Evolutionary conservation across 2,888 invertebrate genomes (phyloP).

Genomic region (Suillia variegata): DNA sequence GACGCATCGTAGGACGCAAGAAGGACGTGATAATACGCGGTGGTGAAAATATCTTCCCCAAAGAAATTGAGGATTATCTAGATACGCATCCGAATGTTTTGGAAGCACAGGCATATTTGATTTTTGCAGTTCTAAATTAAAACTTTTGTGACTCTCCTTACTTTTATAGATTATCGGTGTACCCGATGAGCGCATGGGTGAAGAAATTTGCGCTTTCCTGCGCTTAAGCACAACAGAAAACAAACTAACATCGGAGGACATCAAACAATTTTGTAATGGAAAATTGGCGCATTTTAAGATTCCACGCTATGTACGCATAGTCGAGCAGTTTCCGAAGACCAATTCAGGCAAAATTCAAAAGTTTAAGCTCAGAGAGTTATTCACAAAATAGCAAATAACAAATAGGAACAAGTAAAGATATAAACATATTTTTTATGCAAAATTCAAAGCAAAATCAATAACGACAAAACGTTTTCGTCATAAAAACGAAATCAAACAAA

Average conservation of each 20-base stretch:
- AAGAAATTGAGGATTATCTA: slow-evolving; percentile 74
- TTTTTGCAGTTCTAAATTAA: background rate
- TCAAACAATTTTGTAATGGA: slow-evolving; percentile 68
- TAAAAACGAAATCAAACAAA: slow-evolving; percentile 7
- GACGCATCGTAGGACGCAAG: slow-evolving; percentile 68
- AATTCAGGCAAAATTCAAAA: slow-evolving; percentile 80
- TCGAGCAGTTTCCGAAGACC: slow-evolving; percentile 74
- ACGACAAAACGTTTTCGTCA: background rate
- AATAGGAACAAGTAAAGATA: background rate
- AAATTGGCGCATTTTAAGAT: slow-evolving; percentile 77
- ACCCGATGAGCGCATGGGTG: slow-evolving; percentile 72
- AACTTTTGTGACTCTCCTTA: background rate
- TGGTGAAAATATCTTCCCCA: slow-evolving; percentile 78
- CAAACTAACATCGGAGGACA: slow-evolving; percentile 63
- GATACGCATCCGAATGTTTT: slow-evolving; percentile 70
- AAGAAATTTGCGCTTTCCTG: slow-evolving; percentile 71
- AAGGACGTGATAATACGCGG: slow-evolving; percentile 78
- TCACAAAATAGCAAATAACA: slow-evolving; percentile 13
- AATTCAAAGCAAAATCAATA: no score
- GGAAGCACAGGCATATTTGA: slow-evolving; percentile 71
- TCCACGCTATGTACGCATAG: slow-evolving; percentile 70
- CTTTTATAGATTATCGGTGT: slow-evolving; percentile 66
- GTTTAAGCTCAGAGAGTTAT: slow-evolving; percentile 61
- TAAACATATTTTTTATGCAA: background rate
- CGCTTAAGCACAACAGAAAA: slow-evolving; percentile 60